Evolutionary conservation across 1,140 invertebrate species (phyloP).

Genomic region (Formica exsecta): DNA sequence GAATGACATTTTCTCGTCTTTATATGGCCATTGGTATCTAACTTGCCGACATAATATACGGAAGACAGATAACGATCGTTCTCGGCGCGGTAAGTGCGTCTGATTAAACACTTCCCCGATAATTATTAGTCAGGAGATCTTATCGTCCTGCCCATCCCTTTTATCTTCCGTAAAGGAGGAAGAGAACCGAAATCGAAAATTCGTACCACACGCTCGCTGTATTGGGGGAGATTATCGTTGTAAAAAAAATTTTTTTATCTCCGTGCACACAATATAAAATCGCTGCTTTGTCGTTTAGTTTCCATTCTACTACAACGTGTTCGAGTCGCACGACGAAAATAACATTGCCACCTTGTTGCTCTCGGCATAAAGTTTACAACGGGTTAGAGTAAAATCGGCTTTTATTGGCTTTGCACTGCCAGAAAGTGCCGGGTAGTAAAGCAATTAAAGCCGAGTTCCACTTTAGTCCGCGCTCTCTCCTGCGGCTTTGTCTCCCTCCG

Average conservation of each 20-base stretch:
- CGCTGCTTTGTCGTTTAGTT: neutral
- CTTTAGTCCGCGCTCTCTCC: neutral
- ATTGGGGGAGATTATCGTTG: neutral
- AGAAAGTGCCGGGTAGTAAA: slow-evolving; percentile 77
- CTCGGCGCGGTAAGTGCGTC: slow-evolving; percentile 3
- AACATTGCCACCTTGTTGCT: neutral
- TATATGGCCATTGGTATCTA: slow-evolving; percentile 50
- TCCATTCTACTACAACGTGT: neutral
- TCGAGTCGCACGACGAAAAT: slow-evolving; percentile 14
- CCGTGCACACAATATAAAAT: neutral
- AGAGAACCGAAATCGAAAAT: neutral
- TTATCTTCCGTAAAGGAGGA: neutral
- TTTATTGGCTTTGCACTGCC: slow-evolving; percentile 73
- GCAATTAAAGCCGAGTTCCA: slow-evolving; percentile 71
- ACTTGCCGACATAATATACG: slow-evolving; percentile 57
- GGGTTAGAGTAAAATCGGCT: slow-evolving; percentile 72
- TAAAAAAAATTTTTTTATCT: slow-evolving; percentile 42
- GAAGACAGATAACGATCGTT: slow-evolving; percentile 36
- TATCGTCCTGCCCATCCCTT: slow-evolving; percentile 7
- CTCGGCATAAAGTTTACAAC: slow-evolving; percentile 78
- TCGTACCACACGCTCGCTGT: neutral
- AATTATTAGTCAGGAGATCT: slow-evolving; percentile 48
- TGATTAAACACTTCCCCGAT: slow-evolving; percentile 44
- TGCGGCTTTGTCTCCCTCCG: neutral
- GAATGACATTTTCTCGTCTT: neutral